Evolutionary conservation across 1,140 invertebrate species (phyloP), one percentile per base, ranked within the genome.

Genomic region (Hypothenemus hampei): DNA sequence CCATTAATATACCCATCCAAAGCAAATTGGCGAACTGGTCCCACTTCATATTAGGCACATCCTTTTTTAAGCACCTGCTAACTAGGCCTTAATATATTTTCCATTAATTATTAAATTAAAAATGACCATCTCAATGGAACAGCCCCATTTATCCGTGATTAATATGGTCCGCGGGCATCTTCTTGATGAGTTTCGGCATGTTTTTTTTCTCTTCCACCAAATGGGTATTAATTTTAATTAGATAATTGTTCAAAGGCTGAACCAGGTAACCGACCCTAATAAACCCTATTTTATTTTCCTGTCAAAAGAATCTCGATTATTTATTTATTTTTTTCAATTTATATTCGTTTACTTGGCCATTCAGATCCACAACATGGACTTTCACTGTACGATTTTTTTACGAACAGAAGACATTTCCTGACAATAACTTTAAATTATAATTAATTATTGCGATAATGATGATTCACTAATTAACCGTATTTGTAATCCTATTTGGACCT

Each of bases 61-160:
- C 62, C 64, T 64, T 67, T 64, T 68, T 68, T 66, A 59, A 64
- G 59, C 68, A 70, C 68, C 68, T 70, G 68, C 65, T 66, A 67
- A 67, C 65, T 66, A 64, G 61, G 58, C 58, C 63, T 58, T 62
- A 64, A 65, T 68, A 63, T 60, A 62, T 67, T 67, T 68, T 63
- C 65, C 66, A 69, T 69, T 70, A 68, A 68, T 70, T 69, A 69
- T 70, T 69, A 70, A 70, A 69, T 69, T 69, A 70, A 69, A 69
- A 70, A 67, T 64, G n/a, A n/a, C n/a, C n/a, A n/a, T n/a, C 68
- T 69, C 67, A 69, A 68, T 67, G 66, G 31, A 40, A 46, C 46
- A 65, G 63, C 66, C 63, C 65, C 65, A 68, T 69, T 68, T 65
- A 59, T 65, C 59, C 53, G 62, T 70, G 69, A 70, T 70, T 70